These are phyloP conservation scores for Chlorospingus semifuscus DNA, from an alignment of 2,797 vertebrate genomes.

Conservation along the genomic window DNA sequence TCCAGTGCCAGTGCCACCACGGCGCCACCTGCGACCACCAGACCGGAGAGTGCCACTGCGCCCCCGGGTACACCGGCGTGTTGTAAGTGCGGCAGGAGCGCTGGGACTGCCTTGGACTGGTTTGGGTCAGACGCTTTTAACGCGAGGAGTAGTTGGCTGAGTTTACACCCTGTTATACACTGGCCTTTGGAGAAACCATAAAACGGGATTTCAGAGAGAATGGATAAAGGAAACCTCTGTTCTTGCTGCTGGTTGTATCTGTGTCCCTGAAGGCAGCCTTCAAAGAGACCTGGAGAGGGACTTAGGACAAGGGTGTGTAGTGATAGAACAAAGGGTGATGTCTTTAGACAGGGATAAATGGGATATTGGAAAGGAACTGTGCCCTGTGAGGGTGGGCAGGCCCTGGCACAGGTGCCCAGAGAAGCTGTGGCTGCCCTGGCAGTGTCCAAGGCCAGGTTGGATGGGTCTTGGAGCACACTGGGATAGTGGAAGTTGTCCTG, in stretches of 20 bases:
- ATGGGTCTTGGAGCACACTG: accelerated
- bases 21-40: slow-evolving; percentile 92
- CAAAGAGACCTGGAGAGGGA: neutral
- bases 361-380: accelerated
- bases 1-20: slow-evolving; percentile 94
- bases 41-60: slow-evolving; percentile 95
- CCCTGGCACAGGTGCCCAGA: neutral
- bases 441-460: neutral
- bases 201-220: neutral
- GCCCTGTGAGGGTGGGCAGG: accelerated
- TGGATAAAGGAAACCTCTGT: neutral
- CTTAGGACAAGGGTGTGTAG: neutral
- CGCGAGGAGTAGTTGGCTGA: neutral
- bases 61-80: slow-evolving; percentile 91
- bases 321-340: neutral
- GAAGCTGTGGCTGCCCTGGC: neutral
- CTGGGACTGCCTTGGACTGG: accelerated
- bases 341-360: neutral
- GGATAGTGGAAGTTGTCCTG: neutral
- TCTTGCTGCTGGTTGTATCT: neutral
- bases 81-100: slow-evolving; percentile 83
- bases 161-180: accelerated
- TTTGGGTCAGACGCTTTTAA: accelerated
- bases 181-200: neutral
- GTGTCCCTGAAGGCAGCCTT: neutral